Evolutionary conservation across 2,113 vertebrate species (phyloP), one percentile per base, ranked within the genome.

Genomic region (Xiphias gladius): DNA sequence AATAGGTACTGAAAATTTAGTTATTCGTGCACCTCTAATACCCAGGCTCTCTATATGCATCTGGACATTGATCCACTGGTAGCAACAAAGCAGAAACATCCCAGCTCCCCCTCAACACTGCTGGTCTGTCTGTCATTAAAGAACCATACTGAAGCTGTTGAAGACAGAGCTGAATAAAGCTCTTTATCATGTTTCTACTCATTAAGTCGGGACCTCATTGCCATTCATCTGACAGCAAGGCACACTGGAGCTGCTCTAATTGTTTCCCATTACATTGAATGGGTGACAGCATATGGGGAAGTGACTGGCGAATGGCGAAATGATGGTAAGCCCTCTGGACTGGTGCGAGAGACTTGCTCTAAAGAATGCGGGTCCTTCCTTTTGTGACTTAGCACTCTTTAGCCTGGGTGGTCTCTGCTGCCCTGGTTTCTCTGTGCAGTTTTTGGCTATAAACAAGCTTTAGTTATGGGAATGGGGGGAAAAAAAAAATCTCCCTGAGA

Each of bases 181-280:
- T 77, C 86, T 91, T 93, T 86, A 87, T 91, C 85, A 61, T 84
- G 79, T 81, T 89, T 88, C 59, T 75, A 69, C 81, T 92, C 89
- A 88, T 91, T 89, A 87, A 86, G 73, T 81, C 65, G 13, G 84
- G 85, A 83, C 82, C 78, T 90, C 84, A 67, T 81, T 72, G 82
- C 81, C 77, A 86, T 88, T 88, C 76, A 83, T 65, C 58, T 39
- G 88, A 76, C 79, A 86, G 85, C 55, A 86, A 84, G 79, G 71
- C 83, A 41, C 57, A 46, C 69, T 77, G 50, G 77, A 82, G 77
- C 84, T 73, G 39, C 70, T 85, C 83, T 90, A 89, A 92, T 92
- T 92, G 87, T 83, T 83, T 82, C 67, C 83, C 70, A 64, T 83
- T 72, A 79, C 75, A 70, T 41, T 82, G 87, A 90, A 82, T 72